A percentile compares a stretch with the other conserved stretches of the same genome.
phyloP scores from a whole-genome alignment of 2,113 vertebrate species.

The Sturnus vulgaris region DNA sequence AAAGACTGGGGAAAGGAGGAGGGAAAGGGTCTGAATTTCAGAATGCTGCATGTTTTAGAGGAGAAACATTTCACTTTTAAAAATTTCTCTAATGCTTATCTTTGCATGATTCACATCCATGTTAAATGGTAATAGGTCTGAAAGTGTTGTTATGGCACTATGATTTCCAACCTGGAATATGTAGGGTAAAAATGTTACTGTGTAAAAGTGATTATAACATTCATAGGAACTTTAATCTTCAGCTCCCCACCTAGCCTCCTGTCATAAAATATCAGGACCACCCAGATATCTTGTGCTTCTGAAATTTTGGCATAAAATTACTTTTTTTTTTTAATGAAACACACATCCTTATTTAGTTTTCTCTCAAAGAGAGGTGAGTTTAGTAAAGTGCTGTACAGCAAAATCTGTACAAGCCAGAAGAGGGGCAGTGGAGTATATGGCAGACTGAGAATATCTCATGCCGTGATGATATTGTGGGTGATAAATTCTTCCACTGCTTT shows the following conservation, averaged over 20 bases:
- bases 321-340: background rate
- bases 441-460: background rate
- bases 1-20: background rate
- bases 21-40: background rate
- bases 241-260: background rate
- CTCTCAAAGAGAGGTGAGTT: background rate
- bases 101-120: background rate
- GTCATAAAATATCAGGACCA: background rate
- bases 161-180: background rate
- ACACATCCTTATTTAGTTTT: background rate
- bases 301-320: background rate
- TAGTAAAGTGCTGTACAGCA: fast-evolving
- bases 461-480: background rate
- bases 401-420: background rate
- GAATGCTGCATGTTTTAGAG: background rate
- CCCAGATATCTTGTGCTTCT: background rate
- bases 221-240: background rate
- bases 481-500: background rate
- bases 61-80: background rate
- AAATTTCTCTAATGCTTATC: background rate
- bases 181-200: background rate
- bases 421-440: background rate
- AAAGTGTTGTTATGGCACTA: background rate
- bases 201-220: background rate
- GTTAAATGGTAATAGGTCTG: background rate